These are phyloP conservation scores for Caretta caretta DNA, from an alignment of 2,113 vertebrate genomes.

Conservation along the genomic window DNA sequence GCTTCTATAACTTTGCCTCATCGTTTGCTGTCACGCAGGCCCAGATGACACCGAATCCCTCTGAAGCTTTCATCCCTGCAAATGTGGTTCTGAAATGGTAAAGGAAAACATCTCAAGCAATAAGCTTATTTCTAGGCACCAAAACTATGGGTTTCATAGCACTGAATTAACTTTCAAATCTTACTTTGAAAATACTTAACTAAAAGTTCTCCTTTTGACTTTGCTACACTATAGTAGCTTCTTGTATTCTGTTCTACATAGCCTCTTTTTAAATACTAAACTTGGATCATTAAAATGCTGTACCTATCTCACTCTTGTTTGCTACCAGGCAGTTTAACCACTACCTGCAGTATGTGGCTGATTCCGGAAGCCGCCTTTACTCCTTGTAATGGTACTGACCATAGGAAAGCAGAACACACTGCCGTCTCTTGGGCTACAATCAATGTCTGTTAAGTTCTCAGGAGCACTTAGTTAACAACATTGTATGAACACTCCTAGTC, in stretches of 20 bases:
- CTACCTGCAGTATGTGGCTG: not conserved
- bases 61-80: constrained; percentile 94
- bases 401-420: not conserved
- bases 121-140: not conserved
- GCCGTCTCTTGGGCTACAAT: not conserved
- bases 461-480: not conserved
- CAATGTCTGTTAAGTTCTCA: not conserved
- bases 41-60: constrained; percentile 93
- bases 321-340: not conserved
- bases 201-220: not conserved
- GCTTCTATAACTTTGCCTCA: constrained; percentile 93
- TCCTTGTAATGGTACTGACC: not conserved
- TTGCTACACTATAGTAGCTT: not conserved
- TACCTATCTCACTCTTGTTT: not conserved
- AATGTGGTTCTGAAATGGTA: constrained; percentile 92
- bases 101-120: constrained; percentile 20
- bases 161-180: not conserved
- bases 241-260: not conserved
- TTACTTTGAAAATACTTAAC: not conserved
- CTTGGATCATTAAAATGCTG: not conserved
- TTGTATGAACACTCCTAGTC: not conserved
- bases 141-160: not conserved
- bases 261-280: not conserved
- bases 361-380: not conserved
- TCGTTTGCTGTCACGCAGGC: constrained; percentile 94